Conservation (phyloP, 2,797 vertebrate species). For the Carapus acus region DNA sequence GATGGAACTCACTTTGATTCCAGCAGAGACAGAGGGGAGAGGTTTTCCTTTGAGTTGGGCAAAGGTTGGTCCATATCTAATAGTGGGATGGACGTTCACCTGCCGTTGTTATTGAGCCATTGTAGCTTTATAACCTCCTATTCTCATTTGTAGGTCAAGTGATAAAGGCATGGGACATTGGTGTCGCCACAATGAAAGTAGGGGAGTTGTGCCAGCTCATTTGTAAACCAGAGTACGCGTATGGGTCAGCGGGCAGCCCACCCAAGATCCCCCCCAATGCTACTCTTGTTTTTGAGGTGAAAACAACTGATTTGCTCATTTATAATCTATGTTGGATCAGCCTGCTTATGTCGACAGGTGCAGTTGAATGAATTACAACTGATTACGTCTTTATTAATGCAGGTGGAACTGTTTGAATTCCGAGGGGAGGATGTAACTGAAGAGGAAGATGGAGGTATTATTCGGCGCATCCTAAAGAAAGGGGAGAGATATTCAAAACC, state of each 20-base stretch:
- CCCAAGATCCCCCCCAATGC: constrained; percentile 92
- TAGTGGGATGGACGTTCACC: not conserved
- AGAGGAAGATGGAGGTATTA: constrained; percentile 90
- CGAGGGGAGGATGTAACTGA: constrained; percentile 88
- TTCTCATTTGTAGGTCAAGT: constrained; percentile 79
- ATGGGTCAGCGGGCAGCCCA: constrained; percentile 89
- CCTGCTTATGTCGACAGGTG: too few species aligned
- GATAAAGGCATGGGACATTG: constrained; percentile 97
- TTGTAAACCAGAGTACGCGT: constrained; percentile 93
- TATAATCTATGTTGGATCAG: too few species aligned
- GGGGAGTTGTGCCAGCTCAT: constrained; percentile 88
- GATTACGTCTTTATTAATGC: too few species aligned
- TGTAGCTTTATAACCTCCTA: not conserved
- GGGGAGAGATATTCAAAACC: constrained; percentile 91
- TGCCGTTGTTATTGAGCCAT: not conserved
- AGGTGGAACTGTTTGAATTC: constrained; percentile 96
- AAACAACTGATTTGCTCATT: not conserved
- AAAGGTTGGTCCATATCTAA: constrained; percentile 79
- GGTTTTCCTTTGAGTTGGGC: constrained; percentile 92
- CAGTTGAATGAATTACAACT: too few species aligned
- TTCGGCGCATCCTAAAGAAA: constrained; percentile 84
- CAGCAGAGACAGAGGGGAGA: constrained; percentile 86
- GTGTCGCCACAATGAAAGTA: constrained; percentile 88
- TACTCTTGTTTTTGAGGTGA: constrained; percentile 92
- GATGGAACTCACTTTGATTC: constrained; percentile 95